A percentile compares a stretch with the other conserved stretches of the same genome.
These are phyloP conservation scores for Siphamia tubifer DNA, from an alignment of 2,113 vertebrate genomes.

Conservation along the genomic window DNA sequence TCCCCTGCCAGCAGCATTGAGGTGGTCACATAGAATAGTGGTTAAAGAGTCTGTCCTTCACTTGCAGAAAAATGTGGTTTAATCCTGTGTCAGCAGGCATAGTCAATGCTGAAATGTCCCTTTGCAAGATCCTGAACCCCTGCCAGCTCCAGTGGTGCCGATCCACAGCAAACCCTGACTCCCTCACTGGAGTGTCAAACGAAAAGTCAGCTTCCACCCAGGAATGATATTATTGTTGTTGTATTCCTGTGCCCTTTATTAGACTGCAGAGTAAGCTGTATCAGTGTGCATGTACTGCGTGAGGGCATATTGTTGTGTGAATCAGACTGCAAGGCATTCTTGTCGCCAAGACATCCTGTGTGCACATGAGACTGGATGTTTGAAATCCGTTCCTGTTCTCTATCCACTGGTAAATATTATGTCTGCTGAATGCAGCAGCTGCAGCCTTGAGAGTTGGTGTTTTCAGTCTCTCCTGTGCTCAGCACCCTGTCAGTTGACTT, in stretches of 20 bases:
- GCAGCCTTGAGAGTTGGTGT: constrained; percentile 43
- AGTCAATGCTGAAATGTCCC: constrained; percentile 26
- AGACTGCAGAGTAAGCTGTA: neutral
- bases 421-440: constrained; percentile 58
- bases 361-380: constrained; percentile 40
- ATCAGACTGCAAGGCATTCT: constrained; percentile 16
- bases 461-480: constrained; percentile 31
- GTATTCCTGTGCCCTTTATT: neutral
- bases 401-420: constrained; percentile 66
- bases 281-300: constrained; percentile 16
- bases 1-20: constrained; percentile 23
- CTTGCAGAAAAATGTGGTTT: constrained; percentile 31
- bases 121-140: constrained; percentile 27
- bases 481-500: constrained; percentile 45
- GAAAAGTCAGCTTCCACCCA: neutral
- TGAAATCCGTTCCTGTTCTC: constrained; percentile 21
- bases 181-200: neutral
- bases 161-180: neutral
- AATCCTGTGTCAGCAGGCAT: constrained; percentile 42
- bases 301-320: constrained; percentile 47
- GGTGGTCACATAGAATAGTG: neutral
- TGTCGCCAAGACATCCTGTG: constrained; percentile 68
- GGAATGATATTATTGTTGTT: neutral
- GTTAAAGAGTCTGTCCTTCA: constrained; percentile 34
- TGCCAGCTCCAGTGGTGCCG: constrained; percentile 6